Evolutionary conservation across 2,888 invertebrate genomes (phyloP).

Genomic region (Oscheius myriophilus): DNA sequence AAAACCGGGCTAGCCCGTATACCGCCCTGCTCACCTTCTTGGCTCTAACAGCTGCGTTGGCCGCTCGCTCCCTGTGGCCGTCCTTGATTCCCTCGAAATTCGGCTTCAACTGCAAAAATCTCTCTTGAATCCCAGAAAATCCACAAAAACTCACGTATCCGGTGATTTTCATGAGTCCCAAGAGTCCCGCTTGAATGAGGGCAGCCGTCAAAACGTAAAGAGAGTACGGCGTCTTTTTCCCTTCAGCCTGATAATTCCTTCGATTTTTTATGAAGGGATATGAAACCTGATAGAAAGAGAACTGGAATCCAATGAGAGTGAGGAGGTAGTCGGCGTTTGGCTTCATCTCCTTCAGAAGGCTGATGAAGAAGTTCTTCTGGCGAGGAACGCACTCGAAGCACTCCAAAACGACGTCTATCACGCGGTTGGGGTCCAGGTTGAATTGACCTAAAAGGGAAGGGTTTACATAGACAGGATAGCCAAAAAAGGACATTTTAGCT

Average conservation of each 20-base stretch:
- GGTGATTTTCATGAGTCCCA: constrained; percentile 87
- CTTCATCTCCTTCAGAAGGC: constrained; percentile 86
- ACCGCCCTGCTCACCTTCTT: constrained; percentile 78
- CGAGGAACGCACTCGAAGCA: constrained; percentile 83
- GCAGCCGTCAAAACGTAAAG: constrained; percentile 89
- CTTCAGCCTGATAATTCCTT: constrained; percentile 26
- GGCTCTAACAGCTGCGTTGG: constrained; percentile 77
- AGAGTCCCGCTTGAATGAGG: constrained; percentile 86
- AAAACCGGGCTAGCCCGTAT: too few relatives aligned
- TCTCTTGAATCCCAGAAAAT: too few relatives aligned
- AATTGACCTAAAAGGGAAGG: constrained; percentile 83
- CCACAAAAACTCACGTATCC: constrained; percentile 80
- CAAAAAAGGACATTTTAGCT: too few relatives aligned
- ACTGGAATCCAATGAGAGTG: constrained; percentile 86
- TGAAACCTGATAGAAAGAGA: constrained; percentile 75
- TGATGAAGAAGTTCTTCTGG: constrained; percentile 78
- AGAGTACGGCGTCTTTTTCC: constrained; percentile 73
- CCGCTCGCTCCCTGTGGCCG: constrained; percentile 73
- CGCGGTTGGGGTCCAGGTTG: constrained; percentile 91
- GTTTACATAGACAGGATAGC: too few relatives aligned
- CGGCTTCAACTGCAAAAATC: constrained; percentile 52
- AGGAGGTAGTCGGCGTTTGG: constrained; percentile 81
- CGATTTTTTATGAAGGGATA: neutral
- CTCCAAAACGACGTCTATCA: constrained; percentile 90
- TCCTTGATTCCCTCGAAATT: constrained; percentile 53